Base-by-base conservation (phyloP, 2,888 invertebrate genomes). In the Nephrotoma flavescens region DNA sequence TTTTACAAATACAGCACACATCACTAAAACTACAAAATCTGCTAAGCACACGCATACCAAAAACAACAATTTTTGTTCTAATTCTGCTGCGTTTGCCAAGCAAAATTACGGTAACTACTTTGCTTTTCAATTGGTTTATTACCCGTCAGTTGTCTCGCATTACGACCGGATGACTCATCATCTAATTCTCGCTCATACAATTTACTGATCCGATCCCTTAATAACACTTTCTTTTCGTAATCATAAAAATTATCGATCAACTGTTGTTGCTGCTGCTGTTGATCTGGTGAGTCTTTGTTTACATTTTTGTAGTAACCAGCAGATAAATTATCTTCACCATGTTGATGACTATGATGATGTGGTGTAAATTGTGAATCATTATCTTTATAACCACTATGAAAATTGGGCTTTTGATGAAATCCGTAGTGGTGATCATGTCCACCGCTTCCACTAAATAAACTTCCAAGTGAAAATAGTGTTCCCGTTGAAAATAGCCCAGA, bases 401-500 rank as follows among this genome's bases (percentile, higher is more conserved):
- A 85, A 41, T 86, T 85, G 52, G 85, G 84, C 42, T 88, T 88
- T 41, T 87, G 86, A 12, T 86, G 86, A 31, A 71, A 71, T 71
- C 71, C 71, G 31, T 31, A 71, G 31, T 71, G 6, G 15, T 86
- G 52, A 31, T 88, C 87, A 44, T 86, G 5, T 31, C 87, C 88
- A 6, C 86, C 86, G 6, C 88, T 88, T 15, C 89, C 89, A 4
- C 12, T 90, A n/a, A 87, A 86, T 83, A 87, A 86, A 86, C 87
- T 87, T 41, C 88, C 90, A 41, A 91, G 87, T 47, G 88, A 88
- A 6, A 88, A 88, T 15, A 90, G 89, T 0, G 92, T 90, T 5
- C 92, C 93, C 88, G 94, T 91, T 84, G 95, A 94, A 88, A 96
- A 93, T 1, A 96, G 92, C 42, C 95, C 95, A 41, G 95, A 94